Conservation (phyloP, 2,888 invertebrate genomes). For the Trissolcus japonicus region DNA sequence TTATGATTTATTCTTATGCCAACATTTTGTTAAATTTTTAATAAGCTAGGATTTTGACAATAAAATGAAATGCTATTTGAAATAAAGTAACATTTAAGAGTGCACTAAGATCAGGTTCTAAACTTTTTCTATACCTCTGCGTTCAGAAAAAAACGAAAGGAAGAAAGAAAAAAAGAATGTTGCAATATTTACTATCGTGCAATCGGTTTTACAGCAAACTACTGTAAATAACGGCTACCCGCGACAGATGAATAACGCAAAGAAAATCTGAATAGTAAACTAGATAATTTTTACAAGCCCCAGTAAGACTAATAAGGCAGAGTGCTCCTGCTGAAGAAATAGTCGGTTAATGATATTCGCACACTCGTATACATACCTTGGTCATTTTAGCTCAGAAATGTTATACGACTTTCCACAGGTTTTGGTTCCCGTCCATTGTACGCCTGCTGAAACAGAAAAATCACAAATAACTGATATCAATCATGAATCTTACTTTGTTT, state of each 20-base stretch:
- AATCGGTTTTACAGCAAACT: not conserved
- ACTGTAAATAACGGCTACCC: not conserved
- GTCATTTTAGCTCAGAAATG: not conserved
- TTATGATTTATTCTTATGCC: no score
- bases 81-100: not conserved
- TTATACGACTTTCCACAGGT: no score
- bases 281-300: not conserved
- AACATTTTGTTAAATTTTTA: no score
- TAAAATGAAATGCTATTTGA: not conserved
- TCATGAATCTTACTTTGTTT: no score
- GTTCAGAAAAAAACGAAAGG: not conserved
- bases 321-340: not conserved
- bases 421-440: no score
- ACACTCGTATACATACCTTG: not conserved
- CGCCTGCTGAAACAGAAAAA: no score
- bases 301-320: not conserved
- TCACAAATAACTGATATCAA: no score
- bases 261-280: constrained; percentile 5
- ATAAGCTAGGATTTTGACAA: not conserved
- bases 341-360: constrained; percentile 2
- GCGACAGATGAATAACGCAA: constrained; percentile 3
- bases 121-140: not conserved
- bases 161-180: not conserved
- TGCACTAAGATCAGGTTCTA: not conserved
- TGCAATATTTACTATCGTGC: not conserved